A percentile compares a stretch with the other conserved stretches of the same genome.
phyloP scores from a whole-genome alignment of 2,113 vertebrate species.

The Xiphophorus hellerii region DNA sequence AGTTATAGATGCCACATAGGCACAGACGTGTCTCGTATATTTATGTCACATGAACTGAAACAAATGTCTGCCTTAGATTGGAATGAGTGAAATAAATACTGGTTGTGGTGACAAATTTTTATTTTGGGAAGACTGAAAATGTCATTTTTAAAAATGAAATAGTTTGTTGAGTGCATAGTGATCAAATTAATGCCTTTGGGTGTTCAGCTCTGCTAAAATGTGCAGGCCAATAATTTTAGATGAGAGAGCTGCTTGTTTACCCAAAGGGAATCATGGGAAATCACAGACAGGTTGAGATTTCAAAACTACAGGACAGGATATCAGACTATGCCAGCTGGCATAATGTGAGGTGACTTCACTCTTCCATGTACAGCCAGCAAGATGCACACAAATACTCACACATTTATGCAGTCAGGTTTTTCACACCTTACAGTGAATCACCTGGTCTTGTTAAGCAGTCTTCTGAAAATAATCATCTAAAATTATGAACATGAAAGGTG shows the following conservation, averaged over 20 bases:
- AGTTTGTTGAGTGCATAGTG: not conserved
- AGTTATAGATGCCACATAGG: slow-evolving; percentile 24
- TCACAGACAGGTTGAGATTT: slow-evolving; percentile 9
- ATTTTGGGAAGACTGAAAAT: not conserved
- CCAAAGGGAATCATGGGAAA: slow-evolving; percentile 41
- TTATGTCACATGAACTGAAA: slow-evolving; percentile 35
- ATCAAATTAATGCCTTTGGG: not conserved
- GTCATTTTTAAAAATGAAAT: not conserved
- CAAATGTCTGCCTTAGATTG: slow-evolving; percentile 1
- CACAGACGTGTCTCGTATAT: slow-evolving; percentile 32
- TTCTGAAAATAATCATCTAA: slow-evolving; percentile 10
- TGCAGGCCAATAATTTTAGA: not conserved
- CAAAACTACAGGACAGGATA: slow-evolving; percentile 49
- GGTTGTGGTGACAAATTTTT: not conserved
- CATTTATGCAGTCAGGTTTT: slow-evolving; percentile 1
- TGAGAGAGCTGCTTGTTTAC: slow-evolving; percentile 17
- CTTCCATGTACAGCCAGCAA: slow-evolving; percentile 14
- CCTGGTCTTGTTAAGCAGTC: not conserved
- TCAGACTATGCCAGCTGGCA: slow-evolving; percentile 51
- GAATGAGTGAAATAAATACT: slow-evolving; percentile 6
- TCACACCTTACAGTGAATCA: slow-evolving; percentile 16
- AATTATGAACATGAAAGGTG: slow-evolving; percentile 2
- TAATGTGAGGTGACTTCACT: slow-evolving; percentile 39
- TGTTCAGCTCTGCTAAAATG: slow-evolving; percentile 5
- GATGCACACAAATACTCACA: slow-evolving; percentile 16